Conservation (phyloP, 2,888 invertebrate species). For the Laspeyria flexula region DNA sequence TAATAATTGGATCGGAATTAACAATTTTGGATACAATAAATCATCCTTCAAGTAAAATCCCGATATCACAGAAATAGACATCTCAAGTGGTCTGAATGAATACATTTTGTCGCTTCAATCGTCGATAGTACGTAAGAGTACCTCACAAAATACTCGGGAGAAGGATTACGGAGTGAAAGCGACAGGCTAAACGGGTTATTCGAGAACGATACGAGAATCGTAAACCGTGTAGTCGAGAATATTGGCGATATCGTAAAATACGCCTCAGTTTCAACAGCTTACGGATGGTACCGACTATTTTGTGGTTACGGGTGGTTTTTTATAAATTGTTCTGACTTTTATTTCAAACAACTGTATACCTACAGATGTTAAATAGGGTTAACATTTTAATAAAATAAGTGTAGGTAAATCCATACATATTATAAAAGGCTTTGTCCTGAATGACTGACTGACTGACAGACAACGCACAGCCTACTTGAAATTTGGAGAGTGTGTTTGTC, state of each 20-base stretch:
- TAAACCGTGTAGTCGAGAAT: conserved; percentile 5
- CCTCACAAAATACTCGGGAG: conserved; percentile 35
- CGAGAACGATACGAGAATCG: conserved; percentile 11
- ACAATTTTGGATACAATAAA: conserved; percentile 23
- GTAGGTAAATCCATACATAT: too few relatives aligned
- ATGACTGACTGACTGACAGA: too few relatives aligned
- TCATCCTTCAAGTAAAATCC: conserved; percentile 25
- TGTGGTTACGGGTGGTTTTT: neutral
- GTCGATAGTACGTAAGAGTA: conserved; percentile 16
- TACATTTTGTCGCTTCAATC: conserved; percentile 4
- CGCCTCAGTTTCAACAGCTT: conserved; percentile 12
- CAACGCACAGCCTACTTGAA: too few relatives aligned
- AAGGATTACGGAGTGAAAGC: conserved; percentile 31
- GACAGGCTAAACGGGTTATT: conserved; percentile 19
- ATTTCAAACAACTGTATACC: too few relatives aligned
- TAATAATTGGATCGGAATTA: too few relatives aligned
- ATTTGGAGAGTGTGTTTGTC: too few relatives aligned
- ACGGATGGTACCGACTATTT: conserved; percentile 1
- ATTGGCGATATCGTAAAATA: conserved; percentile 13
- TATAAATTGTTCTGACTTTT: neutral
- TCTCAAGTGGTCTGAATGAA: conserved; percentile 6
- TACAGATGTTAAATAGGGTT: too few relatives aligned
- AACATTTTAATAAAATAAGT: too few relatives aligned
- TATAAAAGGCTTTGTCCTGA: too few relatives aligned
- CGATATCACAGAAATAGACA: conserved; percentile 23